Evolutionary conservation across 2,113 vertebrate genomes (phyloP).

Genomic region (Pardalotus punctatus): DNA sequence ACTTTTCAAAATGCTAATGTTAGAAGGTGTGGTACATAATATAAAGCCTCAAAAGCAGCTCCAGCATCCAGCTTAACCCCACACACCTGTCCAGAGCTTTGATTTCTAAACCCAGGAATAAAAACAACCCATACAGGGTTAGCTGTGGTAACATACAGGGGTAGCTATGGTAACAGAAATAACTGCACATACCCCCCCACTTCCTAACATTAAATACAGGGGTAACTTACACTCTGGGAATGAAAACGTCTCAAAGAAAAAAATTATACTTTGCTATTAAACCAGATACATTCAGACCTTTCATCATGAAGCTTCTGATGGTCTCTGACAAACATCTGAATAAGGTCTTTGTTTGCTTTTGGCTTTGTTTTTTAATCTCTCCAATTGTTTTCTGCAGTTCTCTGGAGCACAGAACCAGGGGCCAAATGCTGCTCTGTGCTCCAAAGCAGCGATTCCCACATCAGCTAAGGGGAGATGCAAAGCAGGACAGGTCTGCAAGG

Average conservation of each 20-base stretch:
- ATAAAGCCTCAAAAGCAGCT: neutral
- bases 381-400: neutral
- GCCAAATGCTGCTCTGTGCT: neutral
- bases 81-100: conserved; percentile 3
- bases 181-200: conserved; percentile 49
- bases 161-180: conserved; percentile 64
- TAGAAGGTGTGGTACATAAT: neutral
- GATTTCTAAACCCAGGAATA: conserved; percentile 27
- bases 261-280: conserved; percentile 41
- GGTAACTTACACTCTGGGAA: conserved; percentile 68
- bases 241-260: conserved; percentile 28
- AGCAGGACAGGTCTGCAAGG: neutral
- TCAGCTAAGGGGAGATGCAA: neutral
- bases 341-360: conserved; percentile 40
- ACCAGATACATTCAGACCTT: conserved; percentile 53
- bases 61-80: neutral
- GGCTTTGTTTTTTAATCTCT: conserved; percentile 18
- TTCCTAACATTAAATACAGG: conserved; percentile 53
- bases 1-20: neutral
- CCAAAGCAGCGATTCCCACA: neutral
- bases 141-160: conserved; percentile 49
- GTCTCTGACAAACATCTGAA: conserved; percentile 41
- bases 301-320: conserved; percentile 41
- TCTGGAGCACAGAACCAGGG: neutral
- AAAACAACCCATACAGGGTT: neutral